Conservation (phyloP, 2,113 vertebrate genomes). For the Rynchops niger region DNA sequence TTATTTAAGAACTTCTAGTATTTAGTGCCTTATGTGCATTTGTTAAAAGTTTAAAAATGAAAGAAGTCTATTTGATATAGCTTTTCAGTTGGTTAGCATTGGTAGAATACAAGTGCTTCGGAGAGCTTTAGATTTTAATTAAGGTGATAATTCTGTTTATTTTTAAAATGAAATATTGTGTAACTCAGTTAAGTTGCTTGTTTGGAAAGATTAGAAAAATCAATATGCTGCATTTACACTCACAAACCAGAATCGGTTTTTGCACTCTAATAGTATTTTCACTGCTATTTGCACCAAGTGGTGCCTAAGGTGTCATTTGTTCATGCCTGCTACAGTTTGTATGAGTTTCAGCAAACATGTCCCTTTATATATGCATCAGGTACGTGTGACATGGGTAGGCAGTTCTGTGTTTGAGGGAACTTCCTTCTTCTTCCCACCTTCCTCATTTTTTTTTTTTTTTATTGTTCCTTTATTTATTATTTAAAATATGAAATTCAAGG, state of each 20-base stretch:
- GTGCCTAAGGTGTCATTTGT: not conserved
- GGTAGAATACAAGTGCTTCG: not conserved
- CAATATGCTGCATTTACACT: conserved; percentile 18
- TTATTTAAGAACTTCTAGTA: not conserved
- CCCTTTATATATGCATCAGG: not conserved
- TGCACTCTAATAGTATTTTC: not conserved
- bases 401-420: not conserved
- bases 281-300: not conserved
- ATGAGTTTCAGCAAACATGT: not conserved
- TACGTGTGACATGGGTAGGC: not conserved
- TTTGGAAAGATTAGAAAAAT: conserved; percentile 47
- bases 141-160: conserved; percentile 33
- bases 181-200: conserved; percentile 38
- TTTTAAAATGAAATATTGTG: conserved; percentile 36
- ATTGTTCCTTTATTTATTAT: not conserved
- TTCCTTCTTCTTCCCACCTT: not conserved
- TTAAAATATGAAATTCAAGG: not conserved
- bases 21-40: not conserved
- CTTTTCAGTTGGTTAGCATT: not conserved
- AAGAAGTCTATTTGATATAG: not conserved
- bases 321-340: not conserved
- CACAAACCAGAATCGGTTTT: not conserved
- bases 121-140: conserved; percentile 56
- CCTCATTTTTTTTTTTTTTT: not conserved
- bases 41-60: not conserved